phyloP scores from a whole-genome alignment of 2,888 invertebrate genomes.

The Emesis furor region DNA sequence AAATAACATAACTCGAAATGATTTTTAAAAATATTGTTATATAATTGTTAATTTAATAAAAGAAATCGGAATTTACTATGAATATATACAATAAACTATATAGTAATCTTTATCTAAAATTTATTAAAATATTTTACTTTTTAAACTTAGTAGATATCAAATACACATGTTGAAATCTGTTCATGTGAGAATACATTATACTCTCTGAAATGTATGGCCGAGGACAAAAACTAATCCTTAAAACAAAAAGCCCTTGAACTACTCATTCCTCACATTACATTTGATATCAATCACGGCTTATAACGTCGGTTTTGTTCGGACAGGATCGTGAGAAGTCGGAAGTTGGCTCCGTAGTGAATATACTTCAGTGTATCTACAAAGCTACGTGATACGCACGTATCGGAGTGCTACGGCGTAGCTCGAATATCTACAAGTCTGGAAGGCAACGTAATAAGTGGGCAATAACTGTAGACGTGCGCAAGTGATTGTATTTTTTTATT shows the following conservation, averaged over 20 bases:
- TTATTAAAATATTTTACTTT: too few species aligned
- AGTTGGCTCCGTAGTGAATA: conserved; percentile 81
- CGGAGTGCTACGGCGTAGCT: conserved; percentile 81
- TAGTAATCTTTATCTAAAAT: too few species aligned
- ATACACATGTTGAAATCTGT: too few species aligned
- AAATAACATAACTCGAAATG: too few species aligned
- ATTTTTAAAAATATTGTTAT: too few species aligned
- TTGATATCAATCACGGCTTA: conserved; percentile 91
- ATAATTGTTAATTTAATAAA: too few species aligned
- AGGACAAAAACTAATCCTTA: conserved; percentile 85
- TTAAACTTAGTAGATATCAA: too few species aligned
- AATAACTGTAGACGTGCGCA: conserved; percentile 60
- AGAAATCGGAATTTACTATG: too few species aligned
- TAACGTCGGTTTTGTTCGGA: conserved; percentile 84
- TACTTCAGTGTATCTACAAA: conserved; percentile 85
- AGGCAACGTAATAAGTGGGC: conserved; percentile 64
- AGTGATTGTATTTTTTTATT: conserved; percentile 67
- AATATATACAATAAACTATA: too few species aligned
- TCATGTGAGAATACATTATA: not conserved
- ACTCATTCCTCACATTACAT: conserved; percentile 91
- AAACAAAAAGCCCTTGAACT: conserved; percentile 89
- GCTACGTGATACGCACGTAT: conserved; percentile 86
- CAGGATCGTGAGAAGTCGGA: conserved; percentile 83
- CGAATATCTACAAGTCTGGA: conserved; percentile 77
- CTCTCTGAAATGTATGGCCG: conserved; percentile 23